Evolutionary conservation across 2,113 vertebrate genomes (phyloP), one percentile per base, ranked within the genome.

Genomic region (Ardeotis arabs): DNA sequence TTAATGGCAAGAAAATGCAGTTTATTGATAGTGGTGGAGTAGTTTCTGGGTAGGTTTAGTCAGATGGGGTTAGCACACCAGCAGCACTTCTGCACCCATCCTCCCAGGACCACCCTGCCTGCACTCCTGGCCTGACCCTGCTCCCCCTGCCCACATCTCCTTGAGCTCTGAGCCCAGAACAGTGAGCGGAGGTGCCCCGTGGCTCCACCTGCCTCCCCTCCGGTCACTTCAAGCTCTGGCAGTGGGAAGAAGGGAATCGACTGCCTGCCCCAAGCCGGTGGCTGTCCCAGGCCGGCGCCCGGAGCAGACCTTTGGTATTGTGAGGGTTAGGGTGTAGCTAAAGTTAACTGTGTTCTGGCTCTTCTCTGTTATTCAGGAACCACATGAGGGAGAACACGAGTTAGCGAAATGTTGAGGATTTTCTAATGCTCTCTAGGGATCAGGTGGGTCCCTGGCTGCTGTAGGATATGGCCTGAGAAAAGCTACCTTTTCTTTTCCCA

Each of bases 371-470:
- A 14, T 23, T 62, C 73, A 63, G 85, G 55, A 52, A 55, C 86
- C 1, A 1, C 33, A 20, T 11, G 52, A 93, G 72, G 83, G 59
- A 67, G 59, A 83, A 80, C 56, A 72, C 0, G 0, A 63, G 31
- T 62, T 45, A 37, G 45, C 29, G 83, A 84, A 90, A 72, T 7
- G 59, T 3, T 41, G 66, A 93, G 44, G 53, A 35, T 94, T 95
- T 93, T 92, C 72, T 77, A 85, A 86, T 50, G 39, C 44, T 90
- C 75, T 50, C 72, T 63, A 35, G 92, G 79, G 93, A 92, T 29
- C 95, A 95, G 95, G 91, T 96, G 95, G 90, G 52, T 95, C 93
- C 55, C 72, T 96, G 92, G 85, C 93, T 90, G 75, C 84, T 78
- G 83, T 56, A 70, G 88, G 45, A 64, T 70, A 60, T 81, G 76